Percentiles rank a stretch among this genome's conserved stretches.
These are phyloP conservation scores for Erithacus rubecula DNA, from an alignment of 2,797 vertebrate genomes.

Conservation along the genomic window DNA sequence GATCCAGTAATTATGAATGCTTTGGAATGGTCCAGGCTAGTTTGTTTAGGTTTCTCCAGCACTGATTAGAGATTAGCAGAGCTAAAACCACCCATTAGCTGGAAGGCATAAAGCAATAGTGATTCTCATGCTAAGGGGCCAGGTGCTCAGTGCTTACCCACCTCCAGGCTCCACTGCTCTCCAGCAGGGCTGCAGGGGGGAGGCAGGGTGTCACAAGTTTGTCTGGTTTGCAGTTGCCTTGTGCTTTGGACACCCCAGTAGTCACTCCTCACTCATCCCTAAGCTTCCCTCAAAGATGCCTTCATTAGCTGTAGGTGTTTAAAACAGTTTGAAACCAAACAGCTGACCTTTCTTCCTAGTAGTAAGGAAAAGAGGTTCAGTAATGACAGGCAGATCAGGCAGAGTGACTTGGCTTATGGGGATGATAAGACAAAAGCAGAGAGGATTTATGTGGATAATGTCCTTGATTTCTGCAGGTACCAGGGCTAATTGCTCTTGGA, in stretches of 20 bases:
- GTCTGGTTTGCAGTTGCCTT: neutral
- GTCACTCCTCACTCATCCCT: neutral
- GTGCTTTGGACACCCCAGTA: neutral
- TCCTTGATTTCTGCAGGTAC: conserved; percentile 16
- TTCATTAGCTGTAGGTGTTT: neutral
- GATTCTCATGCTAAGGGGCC: neutral
- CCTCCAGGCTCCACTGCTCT: neutral
- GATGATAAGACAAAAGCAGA: neutral
- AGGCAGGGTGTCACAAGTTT: neutral
- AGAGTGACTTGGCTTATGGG: neutral
- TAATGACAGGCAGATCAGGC: neutral
- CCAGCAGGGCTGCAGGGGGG: neutral
- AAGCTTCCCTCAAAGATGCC: neutral
- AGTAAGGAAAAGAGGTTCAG: neutral
- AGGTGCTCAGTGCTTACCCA: neutral
- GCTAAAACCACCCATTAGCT: conserved; percentile 5
- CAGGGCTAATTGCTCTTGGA: neutral
- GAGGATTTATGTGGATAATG: neutral
- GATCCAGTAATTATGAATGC: conserved; percentile 13
- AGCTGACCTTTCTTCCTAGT: too few species aligned
- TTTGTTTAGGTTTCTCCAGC: conserved; percentile 40
- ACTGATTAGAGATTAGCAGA: conserved; percentile 42
- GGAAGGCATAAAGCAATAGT: neutral
- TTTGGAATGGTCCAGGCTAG: conserved; percentile 8
- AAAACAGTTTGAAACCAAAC: neutral